Evolutionary conservation across 2,888 invertebrate genomes (phyloP), one percentile per base, ranked within the genome.

Genomic region (Tridacna gigas): DNA sequence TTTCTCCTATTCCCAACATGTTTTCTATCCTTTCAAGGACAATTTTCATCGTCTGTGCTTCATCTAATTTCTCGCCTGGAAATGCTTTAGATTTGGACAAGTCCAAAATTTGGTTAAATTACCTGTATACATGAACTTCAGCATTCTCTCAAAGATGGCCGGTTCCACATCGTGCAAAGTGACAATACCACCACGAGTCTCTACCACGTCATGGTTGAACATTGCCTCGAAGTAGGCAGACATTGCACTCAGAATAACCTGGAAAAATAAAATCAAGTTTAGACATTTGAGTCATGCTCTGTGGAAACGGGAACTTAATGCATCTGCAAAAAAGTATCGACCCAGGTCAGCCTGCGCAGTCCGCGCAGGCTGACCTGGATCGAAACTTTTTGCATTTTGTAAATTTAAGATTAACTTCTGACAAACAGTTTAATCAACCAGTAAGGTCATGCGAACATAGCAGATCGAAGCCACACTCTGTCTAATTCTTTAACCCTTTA

Each of bases 51-150:
- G n/a, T n/a, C n/a, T n/a, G n/a, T n/a, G n/a, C n/a, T n/a, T n/a
- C n/a, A n/a, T n/a, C n/a, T n/a, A n/a, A n/a, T n/a, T n/a, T n/a
- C n/a, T n/a, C n/a, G n/a, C n/a, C n/a, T n/a, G n/a, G n/a, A n/a
- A n/a, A n/a, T n/a, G n/a, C n/a, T n/a, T n/a, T n/a, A n/a, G n/a
- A n/a, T n/a, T n/a, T n/a, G n/a, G n/a, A n/a, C n/a, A n/a, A n/a
- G 15, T 51, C 51, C 15, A 51, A 51, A 51, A 22, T n/a, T 61
- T 12, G 12, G 9, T 22, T 63, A 18, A 28, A 73, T 7, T 63
- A 78, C 98, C 96, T 66, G 97, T 95, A 94, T 98, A 98, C 0
- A 98, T 97, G 94, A 97, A 98, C 90, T 97, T 96, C 84, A 98
- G 96, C 66, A 98, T 96, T 80, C 97, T 96, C 87, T 97, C 96